phyloP scores from a whole-genome alignment of 2,113 vertebrate species.

The Heterotis niloticus region DNA sequence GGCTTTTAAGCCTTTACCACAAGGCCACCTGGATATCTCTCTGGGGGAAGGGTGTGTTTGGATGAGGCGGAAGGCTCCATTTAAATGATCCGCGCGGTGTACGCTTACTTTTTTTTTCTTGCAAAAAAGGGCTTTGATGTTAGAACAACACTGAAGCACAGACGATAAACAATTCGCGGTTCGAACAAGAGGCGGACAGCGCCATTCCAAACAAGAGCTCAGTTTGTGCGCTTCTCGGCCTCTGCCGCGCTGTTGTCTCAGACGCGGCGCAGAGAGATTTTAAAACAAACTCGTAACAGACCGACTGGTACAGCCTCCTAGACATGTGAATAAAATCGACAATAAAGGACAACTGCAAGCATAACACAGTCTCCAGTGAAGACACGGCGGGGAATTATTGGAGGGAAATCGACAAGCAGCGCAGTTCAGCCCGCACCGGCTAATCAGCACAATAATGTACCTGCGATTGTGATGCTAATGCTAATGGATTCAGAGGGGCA shows the following conservation, averaged over 20 bases:
- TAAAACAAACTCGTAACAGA: neutral
- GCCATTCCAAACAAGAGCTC: neutral
- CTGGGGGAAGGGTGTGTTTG: conserved; percentile 34
- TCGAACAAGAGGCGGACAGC: neutral
- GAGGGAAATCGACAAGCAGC: conserved; percentile 22
- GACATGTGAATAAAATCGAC: neutral
- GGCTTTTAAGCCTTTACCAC: conserved; percentile 69
- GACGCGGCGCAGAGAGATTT: neutral
- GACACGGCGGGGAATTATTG: conserved; percentile 5
- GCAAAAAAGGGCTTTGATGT: neutral
- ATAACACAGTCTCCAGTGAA: neutral
- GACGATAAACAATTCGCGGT: neutral
- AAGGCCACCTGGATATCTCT: conserved; percentile 64
- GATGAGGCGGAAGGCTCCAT: conserved; percentile 27
- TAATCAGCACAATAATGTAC: conserved; percentile 49
- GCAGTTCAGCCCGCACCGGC: conserved; percentile 21
- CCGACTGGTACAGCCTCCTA: neutral
- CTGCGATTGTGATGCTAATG: conserved; percentile 74
- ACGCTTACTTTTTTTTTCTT: conserved; percentile 10
- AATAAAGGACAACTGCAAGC: neutral
- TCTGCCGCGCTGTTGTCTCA: neutral
- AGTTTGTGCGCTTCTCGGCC: neutral
- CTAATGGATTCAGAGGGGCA: conserved; percentile 63
- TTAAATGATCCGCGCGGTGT: conserved; percentile 18
- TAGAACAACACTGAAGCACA: neutral